These are phyloP conservation scores for Uromys caudimaculatus DNA, from an alignment of 2,797 vertebrate genomes.

Conservation along the genomic window DNA sequence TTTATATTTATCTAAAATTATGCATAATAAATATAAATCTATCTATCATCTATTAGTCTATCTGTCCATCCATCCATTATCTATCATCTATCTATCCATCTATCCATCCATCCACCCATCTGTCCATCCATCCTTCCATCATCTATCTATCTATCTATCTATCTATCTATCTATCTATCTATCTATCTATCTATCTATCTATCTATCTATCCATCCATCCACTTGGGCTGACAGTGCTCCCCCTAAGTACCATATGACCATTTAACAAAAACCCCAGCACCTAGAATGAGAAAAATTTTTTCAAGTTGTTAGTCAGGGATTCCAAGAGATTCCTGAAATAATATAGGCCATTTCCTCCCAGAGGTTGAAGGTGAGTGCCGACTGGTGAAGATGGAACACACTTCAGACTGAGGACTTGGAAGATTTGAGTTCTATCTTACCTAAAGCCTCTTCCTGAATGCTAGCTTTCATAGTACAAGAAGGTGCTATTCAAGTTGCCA, in stretches of 20 bases:
- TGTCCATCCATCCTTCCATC: not conserved
- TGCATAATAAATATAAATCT: not conserved
- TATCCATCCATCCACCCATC: not conserved
- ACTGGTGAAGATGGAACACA: not conserved
- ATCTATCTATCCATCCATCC: no score
- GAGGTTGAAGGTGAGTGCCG: not conserved
- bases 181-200: not conserved
- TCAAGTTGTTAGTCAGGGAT: not conserved
- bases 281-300: not conserved
- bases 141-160: not conserved
- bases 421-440: no score
- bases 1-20: not conserved
- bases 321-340: not conserved
- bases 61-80: no score
- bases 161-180: not conserved
- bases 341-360: not conserved
- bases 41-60: no score
- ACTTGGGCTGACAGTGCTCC: not conserved
- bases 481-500: not conserved
- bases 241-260: not conserved
- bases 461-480: not conserved
- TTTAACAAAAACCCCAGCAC: not conserved
- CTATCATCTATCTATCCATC: no score
- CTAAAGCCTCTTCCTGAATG: not conserved
- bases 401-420: not conserved